Conservation (phyloP, 2,113 vertebrate species). For the Thymallus thymallus region DNA sequence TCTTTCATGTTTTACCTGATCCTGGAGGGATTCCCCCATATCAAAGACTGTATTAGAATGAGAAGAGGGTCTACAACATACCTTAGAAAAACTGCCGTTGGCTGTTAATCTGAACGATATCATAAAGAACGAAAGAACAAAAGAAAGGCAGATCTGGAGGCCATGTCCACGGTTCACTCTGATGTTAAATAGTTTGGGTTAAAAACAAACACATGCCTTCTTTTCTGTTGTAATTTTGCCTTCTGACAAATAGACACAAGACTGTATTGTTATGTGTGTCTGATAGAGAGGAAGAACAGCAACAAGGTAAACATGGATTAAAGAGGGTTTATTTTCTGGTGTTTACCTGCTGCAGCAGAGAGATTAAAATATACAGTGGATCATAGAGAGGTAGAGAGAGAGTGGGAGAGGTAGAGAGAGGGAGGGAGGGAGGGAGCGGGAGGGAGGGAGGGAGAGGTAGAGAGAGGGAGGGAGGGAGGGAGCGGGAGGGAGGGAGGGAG, state of each 20-base stretch:
- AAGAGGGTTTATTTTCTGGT: conserved; percentile 9
- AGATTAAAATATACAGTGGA: conserved; percentile 14
- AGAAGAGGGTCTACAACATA: conserved; percentile 23
- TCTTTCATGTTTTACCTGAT: conserved; percentile 53
- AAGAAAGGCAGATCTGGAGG: conserved; percentile 24
- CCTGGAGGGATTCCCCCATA: conserved; percentile 45
- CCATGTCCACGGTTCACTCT: conserved; percentile 18
- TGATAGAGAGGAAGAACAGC: conserved; percentile 13
- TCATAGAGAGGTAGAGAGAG: background rate
- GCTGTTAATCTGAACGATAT: conserved; percentile 45
- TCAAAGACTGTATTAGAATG: conserved; percentile 44
- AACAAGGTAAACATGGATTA: conserved; percentile 31
- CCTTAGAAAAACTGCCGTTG: conserved; percentile 9
- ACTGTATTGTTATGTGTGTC: conserved; percentile 1
- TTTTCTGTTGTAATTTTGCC: conserved; percentile 40
- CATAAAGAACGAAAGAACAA: background rate
- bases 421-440: too few species aligned
- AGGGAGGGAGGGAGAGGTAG: background rate
- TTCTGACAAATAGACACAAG: conserved; percentile 30
- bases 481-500: background rate
- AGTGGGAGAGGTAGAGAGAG: background rate
- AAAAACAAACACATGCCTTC: conserved; percentile 15
- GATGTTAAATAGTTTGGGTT: conserved; percentile 19
- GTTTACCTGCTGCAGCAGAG: background rate
- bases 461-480: too few species aligned